Evolutionary conservation across 2,888 invertebrate species (phyloP).

Genomic region (Nematopogon swammerdamellus): DNA sequence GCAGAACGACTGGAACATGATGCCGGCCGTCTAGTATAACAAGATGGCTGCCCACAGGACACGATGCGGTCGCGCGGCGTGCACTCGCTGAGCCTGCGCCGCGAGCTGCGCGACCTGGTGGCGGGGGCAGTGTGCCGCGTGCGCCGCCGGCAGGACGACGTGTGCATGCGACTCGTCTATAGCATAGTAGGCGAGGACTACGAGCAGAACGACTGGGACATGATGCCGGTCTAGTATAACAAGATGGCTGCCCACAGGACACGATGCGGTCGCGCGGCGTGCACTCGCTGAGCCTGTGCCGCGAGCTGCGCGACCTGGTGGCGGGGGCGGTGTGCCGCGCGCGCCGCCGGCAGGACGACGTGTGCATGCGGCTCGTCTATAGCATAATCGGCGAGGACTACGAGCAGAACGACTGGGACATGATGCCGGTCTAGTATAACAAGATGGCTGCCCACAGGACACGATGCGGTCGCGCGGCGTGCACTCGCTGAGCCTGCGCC

Average conservation of each 20-base stretch:
- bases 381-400: slow-evolving; percentile 37
- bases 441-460: slow-evolving; percentile 17
- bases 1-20: slow-evolving; percentile 28
- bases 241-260: slow-evolving; percentile 17
- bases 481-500: slow-evolving; percentile 18
- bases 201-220: slow-evolving; percentile 33
- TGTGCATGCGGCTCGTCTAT: slow-evolving; percentile 29
- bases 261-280: slow-evolving; percentile 20
- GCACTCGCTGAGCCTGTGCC: slow-evolving; percentile 18
- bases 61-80: slow-evolving; percentile 20
- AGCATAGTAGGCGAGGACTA: slow-evolving; percentile 37
- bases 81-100: slow-evolving; percentile 18
- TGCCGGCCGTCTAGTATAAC: too few species aligned
- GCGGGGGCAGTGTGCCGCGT: slow-evolving; percentile 27
- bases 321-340: slow-evolving; percentile 24
- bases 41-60: too few species aligned
- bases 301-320: slow-evolving; percentile 20
- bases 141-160: slow-evolving; percentile 20
- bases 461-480: slow-evolving; percentile 20
- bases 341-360: slow-evolving; percentile 20
- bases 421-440: neutral
- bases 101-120: slow-evolving; percentile 21
- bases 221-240: too few species aligned
- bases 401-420: slow-evolving; percentile 33
- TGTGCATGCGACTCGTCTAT: slow-evolving; percentile 29